Conservation (phyloP, 92 coral and sea anemone genomes). For the Micromussa lordhowensis region DNA sequence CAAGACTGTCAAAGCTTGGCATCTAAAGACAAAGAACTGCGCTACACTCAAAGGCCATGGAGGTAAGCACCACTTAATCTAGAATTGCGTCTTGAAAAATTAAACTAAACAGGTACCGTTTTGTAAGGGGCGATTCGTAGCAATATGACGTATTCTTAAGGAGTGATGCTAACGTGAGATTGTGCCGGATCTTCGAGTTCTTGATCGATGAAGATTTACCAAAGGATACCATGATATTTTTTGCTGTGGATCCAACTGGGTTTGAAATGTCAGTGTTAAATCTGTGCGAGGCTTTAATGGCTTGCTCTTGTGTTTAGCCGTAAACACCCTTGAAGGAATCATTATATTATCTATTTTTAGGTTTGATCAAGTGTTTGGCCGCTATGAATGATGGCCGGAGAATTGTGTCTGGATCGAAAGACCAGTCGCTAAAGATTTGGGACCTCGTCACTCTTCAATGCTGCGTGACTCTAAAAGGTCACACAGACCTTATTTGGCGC, state of each 20-base stretch:
- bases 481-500: conserved; percentile 78
- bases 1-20: conserved; percentile 78
- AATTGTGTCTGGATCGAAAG: conserved; percentile 85
- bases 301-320: too few relatives aligned
- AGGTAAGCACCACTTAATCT: conserved; percentile 37
- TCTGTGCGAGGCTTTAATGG: too few relatives aligned
- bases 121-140: neutral
- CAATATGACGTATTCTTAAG: neutral
- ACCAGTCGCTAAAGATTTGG: conserved; percentile 77
- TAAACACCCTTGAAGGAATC: too few relatives aligned
- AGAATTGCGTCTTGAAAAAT: too few relatives aligned
- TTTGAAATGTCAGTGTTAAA: too few relatives aligned
- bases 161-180: neutral
- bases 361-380: conserved; percentile 78
- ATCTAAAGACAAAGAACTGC: conserved; percentile 78
- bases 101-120: neutral
- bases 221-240: neutral
- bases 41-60: conserved; percentile 85
- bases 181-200: neutral
- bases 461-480: conserved; percentile 78
- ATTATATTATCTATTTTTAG: conserved; percentile 21
- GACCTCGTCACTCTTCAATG: conserved; percentile 75
- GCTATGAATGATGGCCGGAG: conserved; percentile 82
- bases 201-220: neutral
- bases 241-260: too few relatives aligned